Percentiles rank a stretch among this genome's conserved stretches.
Evolutionary conservation across 2,888 invertebrate genomes (phyloP).

Genomic region (Latheticus oryzae): DNA sequence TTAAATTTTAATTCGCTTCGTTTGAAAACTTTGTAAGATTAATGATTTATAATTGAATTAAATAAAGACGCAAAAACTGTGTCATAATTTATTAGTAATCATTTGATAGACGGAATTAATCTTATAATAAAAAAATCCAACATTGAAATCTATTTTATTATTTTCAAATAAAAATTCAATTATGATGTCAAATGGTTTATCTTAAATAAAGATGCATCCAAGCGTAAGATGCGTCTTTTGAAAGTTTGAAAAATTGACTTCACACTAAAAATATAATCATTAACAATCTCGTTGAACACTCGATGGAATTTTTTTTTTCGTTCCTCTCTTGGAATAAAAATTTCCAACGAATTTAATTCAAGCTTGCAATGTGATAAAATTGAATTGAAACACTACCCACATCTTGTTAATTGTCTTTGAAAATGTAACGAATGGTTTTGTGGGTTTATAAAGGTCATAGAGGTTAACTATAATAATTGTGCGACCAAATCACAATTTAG

Average conservation of each 20-base stretch:
- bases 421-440: constrained; percentile 12
- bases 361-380: constrained; percentile 6
- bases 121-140: no score
- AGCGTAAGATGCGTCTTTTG: constrained; percentile 34
- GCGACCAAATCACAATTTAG: constrained; percentile 11
- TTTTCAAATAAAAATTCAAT: constrained; percentile 38
- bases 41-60: no score
- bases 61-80: no score
- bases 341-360: constrained; percentile 1
- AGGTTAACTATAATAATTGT: constrained; percentile 15
- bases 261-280: constrained; percentile 23
- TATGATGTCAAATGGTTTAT: constrained; percentile 27
- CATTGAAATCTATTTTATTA: no score
- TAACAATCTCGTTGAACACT: constrained; percentile 13
- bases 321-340: no score
- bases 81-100: no score
- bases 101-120: no score
- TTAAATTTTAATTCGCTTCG: no score
- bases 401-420: constrained; percentile 6
- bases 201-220: constrained; percentile 25
- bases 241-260: constrained; percentile 39
- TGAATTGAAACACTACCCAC: constrained; percentile 2
- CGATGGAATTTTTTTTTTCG: constrained; percentile 6
- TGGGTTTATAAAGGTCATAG: background rate
- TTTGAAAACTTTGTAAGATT: no score